Evolutionary conservation across 2,113 vertebrate genomes (phyloP).

Genomic region (Cnemophilus loriae): DNA sequence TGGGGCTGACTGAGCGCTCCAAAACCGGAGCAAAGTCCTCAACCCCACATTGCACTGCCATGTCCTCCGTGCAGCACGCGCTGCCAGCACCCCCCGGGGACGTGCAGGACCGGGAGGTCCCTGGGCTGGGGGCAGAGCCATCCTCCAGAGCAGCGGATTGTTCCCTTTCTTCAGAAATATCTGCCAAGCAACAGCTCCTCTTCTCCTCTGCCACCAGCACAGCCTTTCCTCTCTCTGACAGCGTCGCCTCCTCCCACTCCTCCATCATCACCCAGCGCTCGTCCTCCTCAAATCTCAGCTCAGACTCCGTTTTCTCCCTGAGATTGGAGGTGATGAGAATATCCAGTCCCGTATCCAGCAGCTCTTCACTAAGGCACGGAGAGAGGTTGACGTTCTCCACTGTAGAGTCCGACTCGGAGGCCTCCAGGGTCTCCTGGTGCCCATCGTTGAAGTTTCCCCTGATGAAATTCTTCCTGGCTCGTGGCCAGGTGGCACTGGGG

Average conservation of each 20-base stretch:
- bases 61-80: background rate
- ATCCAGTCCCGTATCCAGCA: constrained; percentile 77
- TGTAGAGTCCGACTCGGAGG: constrained; percentile 58
- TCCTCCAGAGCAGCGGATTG: background rate
- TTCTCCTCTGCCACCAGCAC: constrained; percentile 59
- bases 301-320: constrained; percentile 89
- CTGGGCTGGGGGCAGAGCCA: background rate
- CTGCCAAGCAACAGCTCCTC: constrained; percentile 57
- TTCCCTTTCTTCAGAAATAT: constrained; percentile 66
- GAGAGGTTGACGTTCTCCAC: constrained; percentile 81
- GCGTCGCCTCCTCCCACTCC: constrained; percentile 75
- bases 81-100: background rate
- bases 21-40: constrained; percentile 4
- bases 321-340: constrained; percentile 77
- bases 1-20: background rate
- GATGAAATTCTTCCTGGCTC: constrained; percentile 72
- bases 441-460: constrained; percentile 61
- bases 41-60: background rate
- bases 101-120: background rate
- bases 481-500: constrained; percentile 79
- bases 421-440: constrained; percentile 73
- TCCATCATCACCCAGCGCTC: constrained; percentile 89
- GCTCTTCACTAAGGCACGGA: constrained; percentile 90
- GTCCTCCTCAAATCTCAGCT: constrained; percentile 95
- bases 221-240: constrained; percentile 81